phyloP scores from a whole-genome alignment of 1,140 invertebrate genomes.

The Lepidostoma basale region DNA sequence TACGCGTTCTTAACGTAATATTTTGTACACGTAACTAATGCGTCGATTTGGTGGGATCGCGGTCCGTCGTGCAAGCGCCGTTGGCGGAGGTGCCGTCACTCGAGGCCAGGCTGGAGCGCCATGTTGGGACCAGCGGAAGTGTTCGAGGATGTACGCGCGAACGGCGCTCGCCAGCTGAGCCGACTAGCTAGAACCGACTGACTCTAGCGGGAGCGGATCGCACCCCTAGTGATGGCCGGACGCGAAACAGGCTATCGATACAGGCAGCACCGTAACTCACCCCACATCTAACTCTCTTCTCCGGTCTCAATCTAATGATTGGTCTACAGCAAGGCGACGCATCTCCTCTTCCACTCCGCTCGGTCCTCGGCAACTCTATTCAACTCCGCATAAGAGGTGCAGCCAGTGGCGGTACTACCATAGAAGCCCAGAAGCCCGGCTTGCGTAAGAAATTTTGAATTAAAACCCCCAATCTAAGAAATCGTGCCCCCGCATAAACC shows the following conservation, averaged over 20 bases:
- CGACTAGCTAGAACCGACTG: conserved; percentile 38
- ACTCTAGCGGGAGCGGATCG: neutral
- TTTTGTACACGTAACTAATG: neutral
- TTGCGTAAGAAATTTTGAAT: no score
- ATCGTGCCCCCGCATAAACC: no score
- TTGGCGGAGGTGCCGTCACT: conserved; percentile 2
- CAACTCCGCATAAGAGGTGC: no score
- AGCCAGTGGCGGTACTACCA: no score
- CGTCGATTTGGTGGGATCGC: neutral
- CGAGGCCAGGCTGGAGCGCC: conserved; percentile 5
- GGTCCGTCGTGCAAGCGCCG: neutral
- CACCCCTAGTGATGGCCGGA: neutral
- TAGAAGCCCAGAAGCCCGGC: no score
- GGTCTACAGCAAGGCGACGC: no score
- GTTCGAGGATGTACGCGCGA: conserved; percentile 3
- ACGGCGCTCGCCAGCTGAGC: conserved; percentile 21
- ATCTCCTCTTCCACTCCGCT: no score
- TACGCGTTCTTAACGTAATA: neutral
- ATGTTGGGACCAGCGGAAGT: conserved; percentile 26
- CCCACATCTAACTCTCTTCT: no score
- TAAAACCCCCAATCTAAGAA: no score
- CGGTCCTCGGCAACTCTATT: no score
- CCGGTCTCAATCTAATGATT: no score
- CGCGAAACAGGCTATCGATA: neutral
- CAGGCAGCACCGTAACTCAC: no score